These are phyloP conservation scores for Euthynnus affinis DNA, from an alignment of 2,797 vertebrate genomes.

Conservation along the genomic window DNA sequence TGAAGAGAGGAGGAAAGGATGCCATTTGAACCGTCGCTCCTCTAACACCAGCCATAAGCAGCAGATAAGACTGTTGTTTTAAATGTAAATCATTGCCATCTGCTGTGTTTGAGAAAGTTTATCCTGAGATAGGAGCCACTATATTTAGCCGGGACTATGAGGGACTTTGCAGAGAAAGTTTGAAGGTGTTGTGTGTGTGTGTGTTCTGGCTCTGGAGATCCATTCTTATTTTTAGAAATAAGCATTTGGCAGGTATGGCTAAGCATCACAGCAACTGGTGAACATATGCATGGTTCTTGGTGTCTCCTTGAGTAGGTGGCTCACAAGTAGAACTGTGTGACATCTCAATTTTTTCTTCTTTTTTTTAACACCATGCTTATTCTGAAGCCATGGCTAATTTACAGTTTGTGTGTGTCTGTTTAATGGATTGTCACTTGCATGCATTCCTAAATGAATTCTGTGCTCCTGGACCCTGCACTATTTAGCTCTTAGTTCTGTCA, in stretches of 20 bases:
- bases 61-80: conserved; percentile 68
- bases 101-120: conserved; percentile 63
- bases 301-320: conserved; percentile 44
- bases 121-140: conserved; percentile 45
- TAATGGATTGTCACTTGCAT: conserved; percentile 27
- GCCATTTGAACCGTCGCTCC: conserved; percentile 45
- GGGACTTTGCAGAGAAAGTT: conserved; percentile 49
- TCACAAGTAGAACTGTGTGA: conserved; percentile 32
- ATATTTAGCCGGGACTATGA: conserved; percentile 42
- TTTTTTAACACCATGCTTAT: conserved; percentile 12
- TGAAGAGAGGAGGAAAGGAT: conserved; percentile 33
- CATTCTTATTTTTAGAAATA: conserved; percentile 50
- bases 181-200: conserved; percentile 9
- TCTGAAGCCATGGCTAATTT: conserved; percentile 21
- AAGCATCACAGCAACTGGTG: conserved; percentile 45
- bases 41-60: conserved; percentile 61
- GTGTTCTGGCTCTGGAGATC: conserved; percentile 10
- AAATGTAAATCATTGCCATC: conserved; percentile 78
- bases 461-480: conserved; percentile 8
- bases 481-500: conserved; percentile 36
- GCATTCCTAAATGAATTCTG: conserved; percentile 35
- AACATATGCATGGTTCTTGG: conserved; percentile 49
- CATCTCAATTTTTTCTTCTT: background rate
- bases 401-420: conserved; percentile 29
- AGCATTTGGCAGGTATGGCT: conserved; percentile 53